Percentiles rank a stretch among this genome's conserved stretches.
These are phyloP conservation scores for Arion vulgaris DNA, from an alignment of 1,140 invertebrate species.

Conservation along the genomic window DNA sequence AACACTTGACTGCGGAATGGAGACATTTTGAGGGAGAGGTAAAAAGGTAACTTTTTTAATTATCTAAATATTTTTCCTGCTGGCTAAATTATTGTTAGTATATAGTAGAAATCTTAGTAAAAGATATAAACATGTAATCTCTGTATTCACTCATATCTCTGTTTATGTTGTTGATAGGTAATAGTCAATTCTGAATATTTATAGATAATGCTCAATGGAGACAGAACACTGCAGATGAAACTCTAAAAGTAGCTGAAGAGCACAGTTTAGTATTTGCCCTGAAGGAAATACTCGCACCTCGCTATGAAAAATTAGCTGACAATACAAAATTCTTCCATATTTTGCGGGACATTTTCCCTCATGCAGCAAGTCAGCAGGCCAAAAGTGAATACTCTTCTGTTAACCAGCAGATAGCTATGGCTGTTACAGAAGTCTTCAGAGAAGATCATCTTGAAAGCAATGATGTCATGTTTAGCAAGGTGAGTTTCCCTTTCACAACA, in stretches of 20 bases:
- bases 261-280: conserved; percentile 61
- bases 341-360: conserved; percentile 65
- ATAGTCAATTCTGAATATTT: neutral
- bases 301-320: conserved; percentile 55
- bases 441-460: conserved; percentile 61
- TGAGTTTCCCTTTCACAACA: conserved; percentile 31
- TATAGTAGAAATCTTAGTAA: too few relatives aligned
- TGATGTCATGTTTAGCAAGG: conserved; percentile 60
- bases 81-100: too few relatives aligned
- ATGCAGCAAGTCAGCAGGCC: conserved; percentile 42
- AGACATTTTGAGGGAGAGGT: too few relatives aligned
- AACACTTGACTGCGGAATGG: too few relatives aligned
- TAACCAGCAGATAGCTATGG: conserved; percentile 54
- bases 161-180: too few relatives aligned
- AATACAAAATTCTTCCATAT: conserved; percentile 47
- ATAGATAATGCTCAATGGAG: conserved; percentile 27
- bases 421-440: conserved; percentile 64
- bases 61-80: too few relatives aligned
- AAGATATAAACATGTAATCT: too few relatives aligned
- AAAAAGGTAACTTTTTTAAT: too few relatives aligned
- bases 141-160: too few relatives aligned
- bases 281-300: conserved; percentile 50
- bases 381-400: conserved; percentile 37
- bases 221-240: conserved; percentile 25
- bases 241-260: conserved; percentile 53